Percentiles rank a stretch among this genome's conserved stretches.
These are phyloP conservation scores for Ethmia dodecea DNA, from an alignment of 2,888 invertebrate genomes.

Conservation along the genomic window DNA sequence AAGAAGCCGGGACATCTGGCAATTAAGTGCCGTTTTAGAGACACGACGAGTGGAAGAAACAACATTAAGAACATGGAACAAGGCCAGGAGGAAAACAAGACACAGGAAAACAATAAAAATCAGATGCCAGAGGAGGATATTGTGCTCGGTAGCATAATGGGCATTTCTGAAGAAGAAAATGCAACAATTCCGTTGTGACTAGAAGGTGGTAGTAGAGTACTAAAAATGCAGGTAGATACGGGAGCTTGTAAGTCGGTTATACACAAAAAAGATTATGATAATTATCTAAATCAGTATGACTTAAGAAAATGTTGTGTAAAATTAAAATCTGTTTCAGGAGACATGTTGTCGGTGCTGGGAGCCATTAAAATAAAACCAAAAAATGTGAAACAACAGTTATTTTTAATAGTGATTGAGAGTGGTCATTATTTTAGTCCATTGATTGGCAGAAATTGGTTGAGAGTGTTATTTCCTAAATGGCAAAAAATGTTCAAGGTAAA, in stretches of 20 bases:
- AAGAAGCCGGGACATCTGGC: background rate
- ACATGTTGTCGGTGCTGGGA: background rate
- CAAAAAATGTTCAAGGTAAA: conserved; percentile 5
- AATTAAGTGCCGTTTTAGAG: background rate
- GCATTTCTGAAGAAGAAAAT: background rate
- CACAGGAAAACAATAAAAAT: background rate
- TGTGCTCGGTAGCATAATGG: background rate
- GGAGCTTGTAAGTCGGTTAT: conserved; percentile 10
- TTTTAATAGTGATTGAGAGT: conserved; percentile 7
- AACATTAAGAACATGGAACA: background rate
- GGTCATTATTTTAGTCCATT: conserved; percentile 11
- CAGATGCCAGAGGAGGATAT: background rate
- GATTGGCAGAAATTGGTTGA: conserved; percentile 12
- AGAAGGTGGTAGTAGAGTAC: background rate
- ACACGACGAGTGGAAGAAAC: background rate
- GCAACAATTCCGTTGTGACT: background rate
- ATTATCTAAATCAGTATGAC: background rate
- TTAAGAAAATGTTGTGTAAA: conserved; percentile 2
- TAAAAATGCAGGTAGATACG: conserved; percentile 10
- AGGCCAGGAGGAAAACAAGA: background rate
- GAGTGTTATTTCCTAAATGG: conserved; percentile 7
- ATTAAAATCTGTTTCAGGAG: conserved; percentile 9
- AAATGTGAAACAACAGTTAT: background rate
- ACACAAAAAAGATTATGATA: conserved; percentile 2
- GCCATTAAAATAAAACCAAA: background rate